Conservation (phyloP, 2,797 vertebrate species). For the Sebastes trivittatus region DNA sequence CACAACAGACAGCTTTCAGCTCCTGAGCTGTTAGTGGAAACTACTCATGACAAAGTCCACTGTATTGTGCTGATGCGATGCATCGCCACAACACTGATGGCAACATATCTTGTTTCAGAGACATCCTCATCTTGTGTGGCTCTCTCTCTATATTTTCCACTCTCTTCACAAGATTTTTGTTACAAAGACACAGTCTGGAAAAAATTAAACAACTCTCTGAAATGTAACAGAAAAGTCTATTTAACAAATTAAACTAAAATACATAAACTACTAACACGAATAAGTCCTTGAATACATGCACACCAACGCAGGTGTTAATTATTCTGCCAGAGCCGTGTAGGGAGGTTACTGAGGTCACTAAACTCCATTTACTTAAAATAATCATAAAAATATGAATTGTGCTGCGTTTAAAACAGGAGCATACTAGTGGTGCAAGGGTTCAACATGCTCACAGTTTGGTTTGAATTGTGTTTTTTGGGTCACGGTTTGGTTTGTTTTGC, state of each 20-base stretch:
- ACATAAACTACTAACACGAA: background rate
- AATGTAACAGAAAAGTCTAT: background rate
- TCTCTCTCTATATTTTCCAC: slow-evolving; percentile 3
- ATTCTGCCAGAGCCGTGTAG: background rate
- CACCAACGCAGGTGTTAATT: slow-evolving; percentile 8
- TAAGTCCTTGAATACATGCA: background rate
- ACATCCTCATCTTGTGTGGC: slow-evolving; percentile 9
- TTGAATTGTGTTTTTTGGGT: no score
- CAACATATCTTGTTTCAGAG: slow-evolving; percentile 59
- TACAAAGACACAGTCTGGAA: background rate
- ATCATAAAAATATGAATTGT: background rate
- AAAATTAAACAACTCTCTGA: background rate
- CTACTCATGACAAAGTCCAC: slow-evolving; percentile 40
- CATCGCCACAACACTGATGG: slow-evolving; percentile 19
- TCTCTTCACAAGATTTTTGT: background rate
- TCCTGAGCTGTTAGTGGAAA: slow-evolving; percentile 50
- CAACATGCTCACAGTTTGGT: no score
- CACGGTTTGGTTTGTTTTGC: no score
- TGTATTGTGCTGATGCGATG: slow-evolving; percentile 42
- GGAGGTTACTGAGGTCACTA: background rate
- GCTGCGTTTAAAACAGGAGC: background rate
- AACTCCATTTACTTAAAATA: background rate
- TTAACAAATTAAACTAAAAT: background rate
- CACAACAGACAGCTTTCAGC: slow-evolving; percentile 46
- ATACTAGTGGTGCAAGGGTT: background rate